These are phyloP conservation scores for Theonella swinhoei DNA, from an alignment of 37 sponge, comb jelly and placozoan genomes.

Conservation along the genomic window DNA sequence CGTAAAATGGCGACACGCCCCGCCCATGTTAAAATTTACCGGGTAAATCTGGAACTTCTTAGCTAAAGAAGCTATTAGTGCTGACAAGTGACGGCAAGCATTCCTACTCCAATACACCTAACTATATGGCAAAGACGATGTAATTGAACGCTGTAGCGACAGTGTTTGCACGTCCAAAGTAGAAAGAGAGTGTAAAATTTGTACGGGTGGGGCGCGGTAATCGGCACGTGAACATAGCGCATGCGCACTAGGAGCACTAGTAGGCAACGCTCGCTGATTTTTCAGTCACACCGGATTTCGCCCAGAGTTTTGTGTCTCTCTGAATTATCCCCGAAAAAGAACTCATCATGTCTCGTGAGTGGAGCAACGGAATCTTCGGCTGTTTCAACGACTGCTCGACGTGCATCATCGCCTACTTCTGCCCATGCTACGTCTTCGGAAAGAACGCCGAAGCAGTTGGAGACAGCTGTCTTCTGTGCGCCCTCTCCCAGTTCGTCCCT, in stretches of 20 bases:
- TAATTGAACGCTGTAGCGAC: no score
- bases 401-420: conserved; percentile 69
- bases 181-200: neutral
- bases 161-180: no score
- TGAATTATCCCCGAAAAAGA: neutral
- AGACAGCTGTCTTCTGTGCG: conserved; percentile 69
- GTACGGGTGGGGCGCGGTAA: neutral
- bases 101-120: no score
- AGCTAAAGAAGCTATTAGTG: neutral
- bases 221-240: neutral
- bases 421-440: conserved; percentile 73
- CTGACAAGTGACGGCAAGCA: no score
- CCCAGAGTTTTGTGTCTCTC: no score
- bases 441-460: conserved; percentile 73
- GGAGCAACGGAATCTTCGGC: conserved; percentile 63
- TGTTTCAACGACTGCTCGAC: conserved; percentile 72
- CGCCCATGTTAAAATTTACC: neutral
- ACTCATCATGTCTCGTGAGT: conserved; percentile 50
- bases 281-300: no score
- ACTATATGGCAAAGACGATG: no score
- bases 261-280: no score
- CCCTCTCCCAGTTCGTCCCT: conserved; percentile 61
- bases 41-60: neutral
- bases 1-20: neutral
- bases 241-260: no score